Evolutionary conservation across 2,888 invertebrate species (phyloP), one percentile per base, ranked within the genome.

Genomic region (Masnerella sp.): DNA sequence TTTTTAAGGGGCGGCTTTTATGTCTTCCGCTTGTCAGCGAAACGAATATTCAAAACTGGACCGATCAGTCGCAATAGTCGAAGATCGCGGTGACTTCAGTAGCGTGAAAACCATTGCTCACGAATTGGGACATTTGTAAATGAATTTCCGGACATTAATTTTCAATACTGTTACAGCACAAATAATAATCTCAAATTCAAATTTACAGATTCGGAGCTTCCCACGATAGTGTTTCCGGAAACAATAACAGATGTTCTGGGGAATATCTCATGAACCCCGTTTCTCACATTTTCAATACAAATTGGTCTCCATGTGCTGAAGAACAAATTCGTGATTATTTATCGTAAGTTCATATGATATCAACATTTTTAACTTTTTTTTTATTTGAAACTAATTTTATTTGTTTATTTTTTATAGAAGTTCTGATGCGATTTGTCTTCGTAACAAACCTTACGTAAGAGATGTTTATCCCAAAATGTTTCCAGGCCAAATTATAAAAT

Each of bases 121-220:
- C n/a, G 42, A 42, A 42, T 18, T 42, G 20, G 42, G 42, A 5
- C 42, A 42, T 42, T 9, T 42, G 42, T 42, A 42, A 20, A 20
- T 42, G 20, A 11, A 20, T 18, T 20, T 20, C 0, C 2, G 2
- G 4, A 36, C 12, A 5, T 14, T 14, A 14, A 14, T 14, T 36
- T 36, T 14, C n/a, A n/a, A n/a, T n/a, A n/a, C n/a, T n/a, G n/a
- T n/a, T n/a, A n/a, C n/a, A n/a, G n/a, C n/a, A n/a, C n/a, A n/a
- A n/a, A n/a, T n/a, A n/a, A 14, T 8, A 14, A 12, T 14, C 14
- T 22, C 22, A 22, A 34, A 20, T 20, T 42, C n/a, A 42, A 42
- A 20, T 18, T n/a, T n/a, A 5, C 20, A 15, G 15, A 15, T 42
- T 42, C 20, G 12, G 36, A 36, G 14, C 12, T 9, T 12, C 1